Base-by-base conservation (phyloP, 2,888 invertebrate genomes). In the Alentia gelatinosa region DNA sequence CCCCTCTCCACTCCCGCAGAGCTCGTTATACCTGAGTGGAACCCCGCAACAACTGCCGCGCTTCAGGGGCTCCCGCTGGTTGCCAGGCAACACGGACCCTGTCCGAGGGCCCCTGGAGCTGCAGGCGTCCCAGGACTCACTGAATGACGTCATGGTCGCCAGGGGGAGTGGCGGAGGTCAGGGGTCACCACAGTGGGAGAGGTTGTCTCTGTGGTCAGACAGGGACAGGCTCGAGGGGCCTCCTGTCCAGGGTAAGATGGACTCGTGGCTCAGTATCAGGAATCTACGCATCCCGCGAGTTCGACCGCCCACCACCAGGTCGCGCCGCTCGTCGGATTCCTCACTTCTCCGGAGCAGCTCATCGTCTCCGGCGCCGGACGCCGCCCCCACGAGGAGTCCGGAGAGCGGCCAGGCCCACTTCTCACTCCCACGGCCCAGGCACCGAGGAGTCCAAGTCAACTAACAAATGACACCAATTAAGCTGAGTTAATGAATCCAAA, bases 51-150 rank as follows among this genome's bases (percentile, higher is more conserved):
- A n/a, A n/a, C n/a, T n/a, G n/a, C n/a, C n/a, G n/a, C n/a, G n/a
- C n/a, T 86, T 86, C 23, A 26, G 33, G 30, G 26, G 47, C 30
- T 86, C 86, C 40, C 40, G 86, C 15, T 86, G 86, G 86, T 42
- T 86, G 47, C 86, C 47, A 0, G 86, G 86, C 5, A 42, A 42
- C 30, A n/a, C 47, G 1, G 50, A 86, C 47, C 50, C 4, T 1
- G 86, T 42, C 30, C 86, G 1, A 86, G 86, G 86, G 47, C 47
- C 26, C n/a, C 47, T 42, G 47, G 15, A n/a, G 30, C 47, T 86
- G 26, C n/a, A 37, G 4, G 83, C 37, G 39, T 83, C 83, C 26
- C 83, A 83, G 40, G 37, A 83, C n/a, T 83, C 83, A 30, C 23
- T 83, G 37, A 83, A 83, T 30, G n/a, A 23, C 9, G 9, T 83